Conservation (phyloP, 2,888 invertebrate species). For the Latrodectus hesperus region DNA sequence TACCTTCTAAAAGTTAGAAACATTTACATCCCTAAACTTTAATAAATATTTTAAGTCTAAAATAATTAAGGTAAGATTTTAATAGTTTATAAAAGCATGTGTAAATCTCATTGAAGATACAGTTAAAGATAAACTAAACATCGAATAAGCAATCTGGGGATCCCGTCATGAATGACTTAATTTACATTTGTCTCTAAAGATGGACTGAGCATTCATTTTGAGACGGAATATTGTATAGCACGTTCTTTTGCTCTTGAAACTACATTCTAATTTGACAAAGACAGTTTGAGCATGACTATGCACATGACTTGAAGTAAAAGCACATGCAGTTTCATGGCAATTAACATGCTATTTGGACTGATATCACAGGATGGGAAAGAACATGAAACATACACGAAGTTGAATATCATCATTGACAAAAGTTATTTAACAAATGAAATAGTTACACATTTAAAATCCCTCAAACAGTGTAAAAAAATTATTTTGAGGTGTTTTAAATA, state of each 20-base stretch:
- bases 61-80: neutral
- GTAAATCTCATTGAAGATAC: neutral
- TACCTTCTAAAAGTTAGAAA: neutral
- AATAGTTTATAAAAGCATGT: neutral
- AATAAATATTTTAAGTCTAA: neutral
- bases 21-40: neutral
- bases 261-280: conserved; percentile 21
- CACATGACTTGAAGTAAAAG: conserved; percentile 51
- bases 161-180: conserved; percentile 44
- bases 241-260: conserved; percentile 52
- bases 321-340: conserved; percentile 42
- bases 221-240: conserved; percentile 67
- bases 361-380: conserved; percentile 62
- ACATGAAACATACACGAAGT: neutral
- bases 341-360: conserved; percentile 52
- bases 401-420: neutral
- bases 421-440: too few species aligned
- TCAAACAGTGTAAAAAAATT: too few species aligned
- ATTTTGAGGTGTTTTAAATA: too few species aligned
- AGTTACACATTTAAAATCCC: too few species aligned
- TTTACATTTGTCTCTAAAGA: conserved; percentile 46
- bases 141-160: conserved; percentile 46
- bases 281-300: conserved; percentile 65
- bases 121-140: neutral
- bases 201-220: conserved; percentile 66